Percentiles rank a stretch among this genome's conserved stretches.
These are phyloP conservation scores for Hydrophis major DNA, from an alignment of 2,797 vertebrate genomes.

Conservation along the genomic window DNA sequence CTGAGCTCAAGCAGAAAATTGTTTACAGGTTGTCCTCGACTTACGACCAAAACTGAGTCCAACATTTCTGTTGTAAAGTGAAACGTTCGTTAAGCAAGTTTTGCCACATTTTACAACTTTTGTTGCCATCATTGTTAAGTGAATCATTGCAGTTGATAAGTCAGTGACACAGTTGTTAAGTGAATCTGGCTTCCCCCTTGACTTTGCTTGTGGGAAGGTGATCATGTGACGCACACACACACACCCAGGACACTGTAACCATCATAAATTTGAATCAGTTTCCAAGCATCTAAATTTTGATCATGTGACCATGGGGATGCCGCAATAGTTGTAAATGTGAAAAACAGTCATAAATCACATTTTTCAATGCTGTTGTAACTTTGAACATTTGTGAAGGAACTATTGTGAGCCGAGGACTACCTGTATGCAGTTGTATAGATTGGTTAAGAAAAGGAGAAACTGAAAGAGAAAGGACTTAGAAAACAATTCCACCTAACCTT, in stretches of 20 bases:
- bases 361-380: not conserved
- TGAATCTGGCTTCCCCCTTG: too few species aligned
- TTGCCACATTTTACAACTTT: not conserved
- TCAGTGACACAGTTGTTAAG: not conserved
- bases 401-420: not conserved
- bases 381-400: not conserved
- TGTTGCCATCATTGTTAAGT: not conserved
- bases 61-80: not conserved
- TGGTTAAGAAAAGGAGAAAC: not conserved
- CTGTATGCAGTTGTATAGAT: too few species aligned
- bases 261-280: not conserved
- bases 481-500: not conserved
- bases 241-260: not conserved
- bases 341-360: not conserved
- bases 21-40: not conserved
- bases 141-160: not conserved
- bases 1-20: not conserved
- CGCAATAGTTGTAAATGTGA: not conserved
- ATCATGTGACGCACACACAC: not conserved
- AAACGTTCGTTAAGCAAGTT: not conserved
- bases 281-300: not conserved
- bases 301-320: not conserved
- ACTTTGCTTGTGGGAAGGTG: too few species aligned
- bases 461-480: not conserved
- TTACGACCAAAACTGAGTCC: not conserved